Conservation (phyloP, 23 tunicate species). For the Oikopleura dioica region DNA sequence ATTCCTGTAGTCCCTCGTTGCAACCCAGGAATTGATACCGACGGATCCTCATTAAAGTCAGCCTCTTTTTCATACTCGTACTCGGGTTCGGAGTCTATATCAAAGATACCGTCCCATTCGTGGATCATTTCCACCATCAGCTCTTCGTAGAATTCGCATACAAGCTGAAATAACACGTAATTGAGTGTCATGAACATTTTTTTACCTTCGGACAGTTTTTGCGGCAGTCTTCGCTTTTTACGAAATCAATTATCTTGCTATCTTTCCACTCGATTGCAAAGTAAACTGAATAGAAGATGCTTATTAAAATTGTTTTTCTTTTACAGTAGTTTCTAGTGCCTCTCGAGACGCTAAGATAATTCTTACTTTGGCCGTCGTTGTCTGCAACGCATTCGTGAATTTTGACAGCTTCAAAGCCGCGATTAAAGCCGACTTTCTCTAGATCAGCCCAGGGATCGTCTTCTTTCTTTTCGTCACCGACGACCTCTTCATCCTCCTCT, state of each 20-base stretch:
- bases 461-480: too few species aligned
- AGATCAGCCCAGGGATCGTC: background rate
- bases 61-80: too few species aligned
- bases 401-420: background rate
- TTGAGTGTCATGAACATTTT: too few species aligned
- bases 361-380: background rate
- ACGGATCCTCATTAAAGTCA: too few species aligned
- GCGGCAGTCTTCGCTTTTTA: background rate
- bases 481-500: too few species aligned
- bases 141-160: background rate
- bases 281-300: background rate
- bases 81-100: too few species aligned
- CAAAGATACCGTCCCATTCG: background rate
- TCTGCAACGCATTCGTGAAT: background rate
- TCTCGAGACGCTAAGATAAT: too few species aligned
- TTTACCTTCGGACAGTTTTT: background rate
- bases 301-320: too few species aligned
- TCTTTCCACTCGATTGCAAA: conserved; percentile 4
- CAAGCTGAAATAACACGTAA: too few species aligned
- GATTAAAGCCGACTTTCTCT: background rate
- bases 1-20: too few species aligned
- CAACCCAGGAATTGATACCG: too few species aligned
- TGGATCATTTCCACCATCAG: background rate
- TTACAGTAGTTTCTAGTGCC: too few species aligned
- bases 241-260: background rate